Evolutionary conservation across 2,797 vertebrate species (phyloP), one percentile per base, ranked within the genome.

Genomic region (Melanotaenia trifasciata): DNA sequence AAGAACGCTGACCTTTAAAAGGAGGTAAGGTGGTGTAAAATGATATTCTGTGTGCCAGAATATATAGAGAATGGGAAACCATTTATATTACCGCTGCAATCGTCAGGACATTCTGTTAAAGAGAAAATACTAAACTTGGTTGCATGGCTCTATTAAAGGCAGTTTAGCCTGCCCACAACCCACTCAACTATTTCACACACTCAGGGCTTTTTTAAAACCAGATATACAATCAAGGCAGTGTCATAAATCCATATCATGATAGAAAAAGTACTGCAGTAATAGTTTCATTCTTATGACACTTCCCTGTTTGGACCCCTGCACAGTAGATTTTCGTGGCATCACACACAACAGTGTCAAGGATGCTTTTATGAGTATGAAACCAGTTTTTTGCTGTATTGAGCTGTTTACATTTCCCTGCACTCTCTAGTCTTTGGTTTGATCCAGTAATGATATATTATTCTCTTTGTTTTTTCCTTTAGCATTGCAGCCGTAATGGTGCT

Each of bases 1-100:
- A 83, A 84, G 80, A 85, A 79, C 61, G 38, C 45, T 83, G 84
- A 90, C 87, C 85, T 92, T 91, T 89, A 36, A 40, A 76, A 67
- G 79, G 58, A 79, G 59, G 64, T 65, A 72, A 76, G 76, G 64
- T 58, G 62, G 66, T 43, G 58, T 64, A 70, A 80, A 86, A 79
- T 63, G 12, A 81, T 51, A 61, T 78, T 76, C 45, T 70, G 70
- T 71, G 58, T 81, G 64, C 58, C 64, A 63, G 62, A 73, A 64
- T 30, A 56, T 70, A 22, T 38, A 68, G 68, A 59, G 66, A 53
- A 22, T 30, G 10, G 20, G 51, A 65, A 43, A 60, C 60, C 82
- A 71, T 89, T 85, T 76, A 65, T 50, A 22, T n/a, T 63, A 56
- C n/a, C 54, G 28, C 36, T 82, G 64, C 78, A 74, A 85, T 85